A percentile compares a stretch with the other conserved stretches of the same genome.
phyloP scores from a whole-genome alignment of 2,113 vertebrate genomes.

The Pseudorhombus dupliciocellatus region DNA sequence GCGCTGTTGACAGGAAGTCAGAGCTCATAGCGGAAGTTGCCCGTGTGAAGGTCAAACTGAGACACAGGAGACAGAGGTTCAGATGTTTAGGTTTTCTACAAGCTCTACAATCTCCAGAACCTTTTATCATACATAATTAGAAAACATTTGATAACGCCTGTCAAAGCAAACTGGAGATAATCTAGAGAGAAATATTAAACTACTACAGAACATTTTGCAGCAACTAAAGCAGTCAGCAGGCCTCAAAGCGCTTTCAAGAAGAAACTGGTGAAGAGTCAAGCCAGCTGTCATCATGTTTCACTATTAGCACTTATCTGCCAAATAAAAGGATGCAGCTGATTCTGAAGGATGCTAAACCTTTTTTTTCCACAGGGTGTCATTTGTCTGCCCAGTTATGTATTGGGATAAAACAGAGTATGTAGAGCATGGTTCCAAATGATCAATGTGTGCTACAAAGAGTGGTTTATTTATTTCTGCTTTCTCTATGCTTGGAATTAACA shows the following conservation, averaged over 20 bases:
- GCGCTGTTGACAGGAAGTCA: conserved; percentile 50
- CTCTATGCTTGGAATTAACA: no score
- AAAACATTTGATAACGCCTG: background rate
- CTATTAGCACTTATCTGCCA: background rate
- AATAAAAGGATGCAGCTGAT: conserved; percentile 3
- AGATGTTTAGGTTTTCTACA: background rate
- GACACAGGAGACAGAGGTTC: background rate
- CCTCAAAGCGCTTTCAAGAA: no score
- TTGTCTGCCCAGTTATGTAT: background rate
- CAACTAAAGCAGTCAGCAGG: no score
- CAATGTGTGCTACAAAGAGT: background rate
- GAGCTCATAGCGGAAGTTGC: conserved; percentile 23
- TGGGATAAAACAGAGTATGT: no score
- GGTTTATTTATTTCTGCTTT: background rate
- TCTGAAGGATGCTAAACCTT: background rate
- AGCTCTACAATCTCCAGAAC: background rate
- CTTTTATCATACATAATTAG: background rate
- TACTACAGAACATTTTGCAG: no score
- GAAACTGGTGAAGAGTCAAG: no score
- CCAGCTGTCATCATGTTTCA: no score
- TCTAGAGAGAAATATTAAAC: no score
- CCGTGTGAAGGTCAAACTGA: conserved; percentile 2
- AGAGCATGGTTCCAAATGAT: background rate
- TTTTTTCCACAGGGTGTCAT: background rate
- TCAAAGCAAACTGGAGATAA: background rate